Evolutionary conservation across 2,888 invertebrate genomes (phyloP).

Genomic region (Harpalus rufipes): DNA sequence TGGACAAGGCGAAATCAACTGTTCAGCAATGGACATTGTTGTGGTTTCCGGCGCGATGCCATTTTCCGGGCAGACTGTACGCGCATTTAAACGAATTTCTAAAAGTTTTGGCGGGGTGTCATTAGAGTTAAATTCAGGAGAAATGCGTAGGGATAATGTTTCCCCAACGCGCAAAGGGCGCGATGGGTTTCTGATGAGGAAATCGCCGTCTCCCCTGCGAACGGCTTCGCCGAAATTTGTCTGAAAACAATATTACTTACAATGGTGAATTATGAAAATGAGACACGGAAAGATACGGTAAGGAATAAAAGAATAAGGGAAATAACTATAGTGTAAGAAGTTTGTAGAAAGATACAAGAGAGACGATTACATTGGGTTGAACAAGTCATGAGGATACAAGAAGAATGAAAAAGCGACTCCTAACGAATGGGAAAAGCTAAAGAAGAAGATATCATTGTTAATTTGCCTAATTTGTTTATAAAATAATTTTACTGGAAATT

Average conservation of each 20-base stretch:
- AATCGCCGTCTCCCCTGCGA: background rate
- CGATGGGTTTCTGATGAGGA: slow-evolving; percentile 7
- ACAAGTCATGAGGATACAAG: too few species aligned
- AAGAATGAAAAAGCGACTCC: too few species aligned
- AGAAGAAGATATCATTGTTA: too few species aligned
- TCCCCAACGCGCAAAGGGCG: background rate
- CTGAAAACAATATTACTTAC: slow-evolving; percentile 7
- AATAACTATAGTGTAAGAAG: too few species aligned
- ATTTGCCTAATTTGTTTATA: too few species aligned
- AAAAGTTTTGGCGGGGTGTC: slow-evolving; percentile 9
- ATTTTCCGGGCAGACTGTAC: slow-evolving; percentile 19
- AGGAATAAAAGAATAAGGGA: too few species aligned
- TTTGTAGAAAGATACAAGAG: too few species aligned
- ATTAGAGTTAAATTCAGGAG: slow-evolving; percentile 6
- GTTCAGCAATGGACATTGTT: background rate
- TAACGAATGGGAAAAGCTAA: too few species aligned
- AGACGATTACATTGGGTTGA: too few species aligned
- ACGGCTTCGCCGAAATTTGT: slow-evolving; percentile 34
- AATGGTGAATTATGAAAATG: too few species aligned
- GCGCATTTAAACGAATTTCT: slow-evolving; percentile 31
- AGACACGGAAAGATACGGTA: too few species aligned
- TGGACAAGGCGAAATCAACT: slow-evolving; percentile 23
- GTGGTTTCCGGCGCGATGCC: slow-evolving; percentile 18
- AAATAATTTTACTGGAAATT: too few species aligned
- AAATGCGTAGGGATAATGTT: background rate